These are phyloP conservation scores for Pipistrellus kuhlii DNA, from an alignment of 2,797 vertebrate genomes.

Conservation along the genomic window DNA sequence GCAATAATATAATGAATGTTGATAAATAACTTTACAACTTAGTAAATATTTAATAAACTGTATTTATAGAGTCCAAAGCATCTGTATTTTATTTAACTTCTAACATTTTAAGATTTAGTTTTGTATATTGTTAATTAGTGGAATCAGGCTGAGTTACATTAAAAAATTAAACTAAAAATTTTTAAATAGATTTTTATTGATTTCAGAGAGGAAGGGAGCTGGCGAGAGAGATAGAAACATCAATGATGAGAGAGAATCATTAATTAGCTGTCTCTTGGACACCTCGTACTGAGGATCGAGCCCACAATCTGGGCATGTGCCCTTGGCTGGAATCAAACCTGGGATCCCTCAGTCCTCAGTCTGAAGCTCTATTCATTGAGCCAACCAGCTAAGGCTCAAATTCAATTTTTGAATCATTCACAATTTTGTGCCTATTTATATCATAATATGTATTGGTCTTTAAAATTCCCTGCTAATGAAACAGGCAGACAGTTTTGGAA, in stretches of 20 bases:
- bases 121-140: not conserved
- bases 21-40: constrained; percentile 4
- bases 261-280: too few relatives aligned
- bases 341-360: too few relatives aligned
- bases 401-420: constrained; percentile 29
- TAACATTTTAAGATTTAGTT: constrained; percentile 36
- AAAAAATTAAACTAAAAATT: not conserved
- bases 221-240: too few relatives aligned
- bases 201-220: too few relatives aligned
- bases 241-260: too few relatives aligned
- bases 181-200: too few relatives aligned
- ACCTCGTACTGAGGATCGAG: too few relatives aligned
- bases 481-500: not conserved
- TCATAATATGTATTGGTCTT: constrained; percentile 29
- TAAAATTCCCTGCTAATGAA: constrained; percentile 22
- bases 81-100: not conserved
- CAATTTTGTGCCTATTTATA: not conserved
- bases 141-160: not conserved
- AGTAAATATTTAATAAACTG: not conserved
- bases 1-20: not conserved
- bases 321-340: too few relatives aligned
- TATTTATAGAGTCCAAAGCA: constrained; percentile 1
- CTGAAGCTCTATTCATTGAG: too few relatives aligned
- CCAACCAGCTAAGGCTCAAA: not conserved
- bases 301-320: too few relatives aligned